Evolutionary conservation across 2,797 vertebrate genomes (phyloP).

Genomic region (Chloroceryle amazona): DNA sequence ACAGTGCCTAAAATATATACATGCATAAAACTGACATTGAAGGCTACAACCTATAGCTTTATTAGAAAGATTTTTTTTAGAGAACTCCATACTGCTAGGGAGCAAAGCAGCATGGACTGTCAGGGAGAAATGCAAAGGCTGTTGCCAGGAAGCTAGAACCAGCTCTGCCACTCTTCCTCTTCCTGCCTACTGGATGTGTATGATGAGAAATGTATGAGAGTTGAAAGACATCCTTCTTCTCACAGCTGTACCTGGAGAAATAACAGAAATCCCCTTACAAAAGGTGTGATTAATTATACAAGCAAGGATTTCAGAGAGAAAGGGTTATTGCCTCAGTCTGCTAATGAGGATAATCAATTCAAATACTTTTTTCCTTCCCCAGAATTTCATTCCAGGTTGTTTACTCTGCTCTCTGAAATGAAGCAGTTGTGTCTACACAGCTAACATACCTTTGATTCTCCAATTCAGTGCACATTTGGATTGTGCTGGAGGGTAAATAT

Average conservation of each 20-base stretch:
- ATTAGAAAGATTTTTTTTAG: neutral
- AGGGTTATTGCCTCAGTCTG: conserved; percentile 2
- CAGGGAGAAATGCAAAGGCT: neutral
- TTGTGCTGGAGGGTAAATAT: conserved; percentile 75
- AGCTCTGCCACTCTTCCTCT: neutral
- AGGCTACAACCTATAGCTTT: neutral
- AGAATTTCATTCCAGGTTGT: conserved; percentile 67
- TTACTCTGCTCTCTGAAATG: conserved; percentile 75
- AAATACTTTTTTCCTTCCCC: conserved; percentile 24
- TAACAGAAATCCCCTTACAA: neutral
- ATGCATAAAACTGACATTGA: neutral
- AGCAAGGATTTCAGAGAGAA: neutral
- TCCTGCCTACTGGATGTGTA: neutral
- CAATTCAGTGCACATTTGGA: conserved; percentile 72
- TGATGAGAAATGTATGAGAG: neutral
- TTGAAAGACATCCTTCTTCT: neutral
- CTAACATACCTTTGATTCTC: conserved; percentile 75
- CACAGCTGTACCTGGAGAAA: neutral
- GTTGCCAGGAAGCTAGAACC: neutral
- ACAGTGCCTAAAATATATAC: accelerated
- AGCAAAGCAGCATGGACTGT: neutral
- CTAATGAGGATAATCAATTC: conserved; percentile 70
- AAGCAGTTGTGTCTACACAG: conserved; percentile 76
- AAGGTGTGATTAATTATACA: conserved; percentile 30
- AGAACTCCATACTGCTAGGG: neutral